Percentiles rank a stretch among this genome's conserved stretches.
Conservation (phyloP, 2,113 vertebrate species). For the Promerops cafer region DNA sequence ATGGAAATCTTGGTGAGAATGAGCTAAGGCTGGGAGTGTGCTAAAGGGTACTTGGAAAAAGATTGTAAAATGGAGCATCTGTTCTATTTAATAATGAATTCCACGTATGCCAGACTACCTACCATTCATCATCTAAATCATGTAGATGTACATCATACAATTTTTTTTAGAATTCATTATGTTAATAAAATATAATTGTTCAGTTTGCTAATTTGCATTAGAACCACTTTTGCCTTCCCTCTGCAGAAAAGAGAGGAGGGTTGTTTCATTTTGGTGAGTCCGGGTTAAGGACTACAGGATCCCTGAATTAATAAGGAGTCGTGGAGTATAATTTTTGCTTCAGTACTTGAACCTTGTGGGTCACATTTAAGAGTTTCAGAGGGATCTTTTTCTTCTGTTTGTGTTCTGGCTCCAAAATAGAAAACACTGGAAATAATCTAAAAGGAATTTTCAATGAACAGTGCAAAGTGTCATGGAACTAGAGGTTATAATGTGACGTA, state of each 20-base stretch:
- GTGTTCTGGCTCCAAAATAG: background rate
- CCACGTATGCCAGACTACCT: background rate
- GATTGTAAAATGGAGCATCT: background rate
- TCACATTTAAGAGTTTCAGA: background rate
- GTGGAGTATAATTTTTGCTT: background rate
- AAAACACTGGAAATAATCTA: background rate
- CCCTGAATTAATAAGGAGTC: background rate
- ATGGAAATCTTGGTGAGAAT: slow-evolving; percentile 79
- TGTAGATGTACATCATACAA: background rate
- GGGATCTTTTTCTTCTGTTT: background rate
- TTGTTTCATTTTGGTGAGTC: background rate
- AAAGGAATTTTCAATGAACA: background rate
- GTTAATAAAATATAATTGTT: background rate
- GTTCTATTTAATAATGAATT: background rate
- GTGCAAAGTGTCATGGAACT: background rate
- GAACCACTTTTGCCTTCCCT: background rate
- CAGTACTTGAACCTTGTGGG: background rate
- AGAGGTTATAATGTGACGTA: background rate
- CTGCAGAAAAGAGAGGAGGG: background rate
- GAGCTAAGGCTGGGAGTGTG: background rate
- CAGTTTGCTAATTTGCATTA: background rate
- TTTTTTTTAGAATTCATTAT: background rate
- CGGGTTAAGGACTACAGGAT: background rate
- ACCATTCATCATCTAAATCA: background rate
- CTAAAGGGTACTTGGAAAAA: background rate